Evolutionary conservation across 2,797 vertebrate genomes (phyloP).

Genomic region (Trichosurus vulpecula): DNA sequence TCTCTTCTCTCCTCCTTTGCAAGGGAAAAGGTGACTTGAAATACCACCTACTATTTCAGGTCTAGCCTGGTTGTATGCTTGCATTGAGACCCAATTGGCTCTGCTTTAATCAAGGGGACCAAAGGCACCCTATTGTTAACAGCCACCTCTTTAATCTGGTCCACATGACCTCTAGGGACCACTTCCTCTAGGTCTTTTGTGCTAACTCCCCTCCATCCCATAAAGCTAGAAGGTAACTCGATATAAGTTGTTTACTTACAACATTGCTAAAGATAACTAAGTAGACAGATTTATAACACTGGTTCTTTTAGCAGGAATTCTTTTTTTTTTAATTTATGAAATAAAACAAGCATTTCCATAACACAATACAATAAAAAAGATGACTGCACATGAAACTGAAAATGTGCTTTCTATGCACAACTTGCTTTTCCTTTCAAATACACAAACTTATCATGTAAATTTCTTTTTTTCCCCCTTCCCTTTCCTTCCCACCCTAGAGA

Average conservation of each 20-base stretch:
- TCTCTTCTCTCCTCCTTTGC: too few relatives aligned
- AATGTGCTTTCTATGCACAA: too few relatives aligned
- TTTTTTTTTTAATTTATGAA: too few relatives aligned
- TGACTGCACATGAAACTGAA: too few relatives aligned
- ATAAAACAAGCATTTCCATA: too few relatives aligned
- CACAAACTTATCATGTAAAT: too few relatives aligned
- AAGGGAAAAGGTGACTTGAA: neutral
- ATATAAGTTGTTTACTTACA: too few relatives aligned
- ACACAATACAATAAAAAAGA: too few relatives aligned
- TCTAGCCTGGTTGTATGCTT: neutral
- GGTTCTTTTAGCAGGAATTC: too few relatives aligned
- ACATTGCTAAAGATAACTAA: neutral
- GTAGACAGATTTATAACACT: neutral
- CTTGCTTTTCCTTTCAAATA: too few relatives aligned
- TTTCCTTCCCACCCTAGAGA: too few relatives aligned
- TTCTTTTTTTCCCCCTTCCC: too few relatives aligned
- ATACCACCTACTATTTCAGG: neutral
- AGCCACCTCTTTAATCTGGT: neutral
- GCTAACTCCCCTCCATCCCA: neutral
- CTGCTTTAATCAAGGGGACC: neutral
- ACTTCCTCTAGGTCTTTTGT: neutral
- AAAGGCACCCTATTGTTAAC: neutral
- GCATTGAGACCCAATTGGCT: neutral
- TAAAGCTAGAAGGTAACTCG: neutral
- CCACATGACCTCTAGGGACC: neutral